Conservation (phyloP, 2,797 vertebrate genomes). For the Gallirallus australis region DNA sequence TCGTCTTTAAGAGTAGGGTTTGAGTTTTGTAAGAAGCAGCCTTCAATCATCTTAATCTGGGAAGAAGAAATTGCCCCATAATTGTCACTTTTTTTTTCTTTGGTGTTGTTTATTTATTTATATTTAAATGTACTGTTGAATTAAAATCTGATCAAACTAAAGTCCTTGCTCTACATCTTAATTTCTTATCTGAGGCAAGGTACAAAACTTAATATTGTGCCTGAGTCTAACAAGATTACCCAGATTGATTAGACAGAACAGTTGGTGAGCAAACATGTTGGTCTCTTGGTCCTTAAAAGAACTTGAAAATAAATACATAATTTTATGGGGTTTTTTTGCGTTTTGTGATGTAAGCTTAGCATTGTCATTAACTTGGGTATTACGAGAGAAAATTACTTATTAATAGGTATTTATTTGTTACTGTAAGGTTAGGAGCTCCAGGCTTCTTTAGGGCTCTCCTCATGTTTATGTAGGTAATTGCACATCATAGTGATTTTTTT, state of each 20-base stretch:
- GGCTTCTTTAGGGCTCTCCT: conserved; percentile 12
- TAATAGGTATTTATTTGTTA: background rate
- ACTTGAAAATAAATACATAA: background rate
- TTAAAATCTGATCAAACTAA: background rate
- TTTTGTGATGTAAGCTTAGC: conserved; percentile 22
- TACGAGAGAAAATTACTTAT: conserved; percentile 27
- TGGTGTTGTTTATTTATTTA: background rate
- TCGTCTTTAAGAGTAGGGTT: background rate
- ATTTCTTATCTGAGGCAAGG: background rate
- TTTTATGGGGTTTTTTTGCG: conserved; percentile 17
- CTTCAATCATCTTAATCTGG: background rate
- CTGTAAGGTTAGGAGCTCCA: background rate
- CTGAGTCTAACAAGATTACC: background rate
- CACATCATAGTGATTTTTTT: background rate
- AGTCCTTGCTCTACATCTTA: background rate
- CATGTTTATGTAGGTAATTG: background rate
- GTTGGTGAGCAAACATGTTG: background rate
- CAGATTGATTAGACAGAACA: conserved; percentile 7
- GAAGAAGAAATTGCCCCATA: background rate
- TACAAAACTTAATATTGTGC: background rate
- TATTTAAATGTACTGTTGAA: background rate
- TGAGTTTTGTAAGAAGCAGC: background rate
- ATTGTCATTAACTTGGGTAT: conserved; percentile 39
- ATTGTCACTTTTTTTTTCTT: background rate
- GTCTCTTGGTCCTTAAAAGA: conserved; percentile 23